Base-by-base conservation (phyloP, 2,797 vertebrate species). In the Aulostomus chinensis region DNA sequence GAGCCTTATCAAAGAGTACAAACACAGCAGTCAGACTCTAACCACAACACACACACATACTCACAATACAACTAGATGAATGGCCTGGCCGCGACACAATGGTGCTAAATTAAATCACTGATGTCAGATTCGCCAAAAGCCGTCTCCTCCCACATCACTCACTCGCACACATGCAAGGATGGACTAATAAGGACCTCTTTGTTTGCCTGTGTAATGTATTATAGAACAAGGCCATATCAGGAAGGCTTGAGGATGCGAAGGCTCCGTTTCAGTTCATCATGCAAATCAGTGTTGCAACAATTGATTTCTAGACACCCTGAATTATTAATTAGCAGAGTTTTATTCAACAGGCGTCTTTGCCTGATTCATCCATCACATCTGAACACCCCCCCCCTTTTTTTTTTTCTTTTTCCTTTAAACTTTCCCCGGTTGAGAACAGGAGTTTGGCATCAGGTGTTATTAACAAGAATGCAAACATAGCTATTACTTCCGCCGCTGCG, bases 41-140 rank as follows among this genome's bases (percentile, higher is more conserved):
- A 71, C 78, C 7, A 57, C 69, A 74, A 58, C 52, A 46, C 58
- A 54, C 61, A 66, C 24, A 62, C 29, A 47, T 8, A 48, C 59
- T 58, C 68, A 79, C 67, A 81, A 76, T 66, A 46, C 58, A 55
- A 56, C 60, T 55, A 66, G 60, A 87, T 82, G 80, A 89, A 89
- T 84, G 75, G 71, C 50, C 66, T 22, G 49, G 40, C 43, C 55
- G 13, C 32, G 42, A 63, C 81, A 88, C 83, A 87, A 88, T 87
- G 71, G 76, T 17, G 73, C 73, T 79, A 86, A 86, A 88, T 88
- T 83, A 88, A 89, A 88, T 85, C 86, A 86, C 73, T 78, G 83
- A 86, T 88, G 81, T 85, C 76, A 76, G 65, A 73, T 59, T 82
- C 8, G 61, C 78, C 64, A 49, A 68, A 68, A 53, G 70, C 59